Percentiles rank a stretch among this genome's conserved stretches.
Conservation (phyloP, 2,888 invertebrate species). For the Agapetus fuscipes region DNA sequence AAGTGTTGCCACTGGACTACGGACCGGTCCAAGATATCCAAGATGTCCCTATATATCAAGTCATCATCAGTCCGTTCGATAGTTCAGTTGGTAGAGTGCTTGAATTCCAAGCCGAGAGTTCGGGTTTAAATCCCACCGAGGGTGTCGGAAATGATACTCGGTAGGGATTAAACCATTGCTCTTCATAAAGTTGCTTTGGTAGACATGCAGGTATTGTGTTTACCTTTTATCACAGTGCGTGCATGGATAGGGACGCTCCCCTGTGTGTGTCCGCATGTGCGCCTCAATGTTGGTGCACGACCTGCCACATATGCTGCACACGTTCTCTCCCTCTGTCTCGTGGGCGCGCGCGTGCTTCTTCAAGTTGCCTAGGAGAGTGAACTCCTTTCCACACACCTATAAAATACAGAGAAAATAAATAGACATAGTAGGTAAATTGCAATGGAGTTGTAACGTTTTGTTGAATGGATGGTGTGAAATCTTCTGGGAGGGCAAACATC, state of each 20-base stretch:
- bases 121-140: too few relatives aligned
- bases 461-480: background rate
- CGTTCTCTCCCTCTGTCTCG: slow-evolving; percentile 1
- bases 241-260: slow-evolving; percentile 11
- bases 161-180: too few relatives aligned
- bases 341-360: slow-evolving; percentile 10
- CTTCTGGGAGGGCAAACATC: too few relatives aligned
- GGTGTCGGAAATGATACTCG: too few relatives aligned
- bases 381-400: slow-evolving; percentile 15
- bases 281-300: slow-evolving; percentile 10
- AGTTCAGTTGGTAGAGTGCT: too few relatives aligned
- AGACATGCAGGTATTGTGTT: too few relatives aligned
- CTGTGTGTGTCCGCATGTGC: slow-evolving; percentile 14
- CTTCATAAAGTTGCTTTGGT: too few relatives aligned
- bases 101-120: too few relatives aligned
- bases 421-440: background rate
- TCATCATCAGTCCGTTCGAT: too few relatives aligned
- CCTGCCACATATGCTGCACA: slow-evolving; percentile 14
- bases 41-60: too few relatives aligned
- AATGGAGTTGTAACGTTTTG: background rate
- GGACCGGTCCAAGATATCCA: too few relatives aligned
- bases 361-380: slow-evolving; percentile 9
- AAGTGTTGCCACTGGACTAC: too few relatives aligned
- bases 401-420: background rate
- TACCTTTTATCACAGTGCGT: slow-evolving; percentile 15